These are phyloP conservation scores for Gastracanthus pulcherrimus DNA, from an alignment of 2,888 invertebrate genomes.

Conservation along the genomic window DNA sequence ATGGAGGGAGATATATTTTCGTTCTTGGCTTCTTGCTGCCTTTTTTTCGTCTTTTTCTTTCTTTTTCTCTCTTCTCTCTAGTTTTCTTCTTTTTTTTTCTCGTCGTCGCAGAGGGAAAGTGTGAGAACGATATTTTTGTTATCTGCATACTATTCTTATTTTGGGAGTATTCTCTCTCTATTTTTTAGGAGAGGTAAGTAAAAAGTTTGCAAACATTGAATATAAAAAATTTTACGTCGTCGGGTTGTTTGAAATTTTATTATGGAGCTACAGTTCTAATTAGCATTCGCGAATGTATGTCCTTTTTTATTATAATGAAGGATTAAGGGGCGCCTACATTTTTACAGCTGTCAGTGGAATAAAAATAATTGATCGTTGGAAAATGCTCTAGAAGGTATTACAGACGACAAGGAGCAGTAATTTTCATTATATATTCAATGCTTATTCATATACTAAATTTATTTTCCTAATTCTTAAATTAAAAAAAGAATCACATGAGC, in stretches of 20 bases:
- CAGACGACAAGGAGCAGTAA: no score
- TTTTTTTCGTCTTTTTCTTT: not conserved
- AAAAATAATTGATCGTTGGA: not conserved
- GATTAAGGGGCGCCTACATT: not conserved
- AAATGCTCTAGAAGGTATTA: not conserved
- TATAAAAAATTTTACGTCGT: slow-evolving; percentile 27
- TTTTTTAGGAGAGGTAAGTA: not conserved
- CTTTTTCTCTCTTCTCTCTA: not conserved
- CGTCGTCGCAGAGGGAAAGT: not conserved
- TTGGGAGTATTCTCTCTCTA: not conserved
- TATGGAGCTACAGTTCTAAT: slow-evolving; percentile 13
- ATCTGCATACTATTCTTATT: slow-evolving; percentile 39
- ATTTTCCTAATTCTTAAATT: no score
- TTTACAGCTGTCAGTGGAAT: not conserved
- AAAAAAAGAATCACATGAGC: no score
- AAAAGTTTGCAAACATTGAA: slow-evolving; percentile 21
- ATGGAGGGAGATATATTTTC: slow-evolving; percentile 30
- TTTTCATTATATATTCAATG: no score
- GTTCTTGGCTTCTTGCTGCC: not conserved
- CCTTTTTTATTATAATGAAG: slow-evolving; percentile 10
- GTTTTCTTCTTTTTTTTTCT: not conserved
- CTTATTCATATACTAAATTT: no score
- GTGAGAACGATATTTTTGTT: slow-evolving; percentile 43
- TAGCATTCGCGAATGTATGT: slow-evolving; percentile 22
- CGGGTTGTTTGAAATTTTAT: slow-evolving; percentile 31